Percentiles rank a stretch among this genome's conserved stretches.
Evolutionary conservation across 2,888 invertebrate genomes (phyloP).

Genomic region (Lordiphosa andalusiaca): DNA sequence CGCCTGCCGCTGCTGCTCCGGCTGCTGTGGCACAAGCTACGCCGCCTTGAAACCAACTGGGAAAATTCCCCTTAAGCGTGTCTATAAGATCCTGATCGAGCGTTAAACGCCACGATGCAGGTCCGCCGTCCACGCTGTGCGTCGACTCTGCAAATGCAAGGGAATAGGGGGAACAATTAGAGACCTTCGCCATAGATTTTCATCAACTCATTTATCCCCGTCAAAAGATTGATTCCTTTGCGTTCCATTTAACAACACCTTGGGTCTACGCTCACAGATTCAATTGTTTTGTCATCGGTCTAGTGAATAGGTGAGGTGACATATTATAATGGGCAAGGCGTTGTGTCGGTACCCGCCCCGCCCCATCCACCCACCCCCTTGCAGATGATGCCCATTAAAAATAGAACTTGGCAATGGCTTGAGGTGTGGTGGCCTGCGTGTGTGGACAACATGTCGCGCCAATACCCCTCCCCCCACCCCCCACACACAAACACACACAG

Average conservation of each 20-base stretch:
- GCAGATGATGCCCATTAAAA: slow-evolving; percentile 56
- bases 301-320: slow-evolving; percentile 41
- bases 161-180: slow-evolving; percentile 12
- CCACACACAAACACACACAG: too few species aligned
- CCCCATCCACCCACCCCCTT: slow-evolving; percentile 32
- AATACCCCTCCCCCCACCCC: slow-evolving; percentile 12
- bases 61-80: slow-evolving; percentile 94
- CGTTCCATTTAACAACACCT: slow-evolving; percentile 28
- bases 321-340: slow-evolving; percentile 45
- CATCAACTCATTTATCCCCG: not conserved
- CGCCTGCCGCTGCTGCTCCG: slow-evolving; percentile 14
- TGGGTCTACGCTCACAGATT: slow-evolving; percentile 6
- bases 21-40: slow-evolving; percentile 39
- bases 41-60: slow-evolving; percentile 91
- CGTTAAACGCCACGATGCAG: slow-evolving; percentile 94
- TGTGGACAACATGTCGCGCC: slow-evolving; percentile 67
- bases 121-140: slow-evolving; percentile 87
- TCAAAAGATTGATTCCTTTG: slow-evolving; percentile 9
- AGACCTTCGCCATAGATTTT: too few species aligned
- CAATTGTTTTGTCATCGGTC: slow-evolving; percentile 30
- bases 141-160: slow-evolving; percentile 85
- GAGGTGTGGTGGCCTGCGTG: slow-evolving; percentile 46
- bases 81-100: slow-evolving; percentile 95
- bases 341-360: slow-evolving; percentile 3
- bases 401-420: slow-evolving; percentile 72